Percentiles rank a stretch among this genome's conserved stretches.
These are phyloP conservation scores for Sorex maritimensis DNA, from an alignment of 2,797 vertebrate species.

Conservation along the genomic window DNA sequence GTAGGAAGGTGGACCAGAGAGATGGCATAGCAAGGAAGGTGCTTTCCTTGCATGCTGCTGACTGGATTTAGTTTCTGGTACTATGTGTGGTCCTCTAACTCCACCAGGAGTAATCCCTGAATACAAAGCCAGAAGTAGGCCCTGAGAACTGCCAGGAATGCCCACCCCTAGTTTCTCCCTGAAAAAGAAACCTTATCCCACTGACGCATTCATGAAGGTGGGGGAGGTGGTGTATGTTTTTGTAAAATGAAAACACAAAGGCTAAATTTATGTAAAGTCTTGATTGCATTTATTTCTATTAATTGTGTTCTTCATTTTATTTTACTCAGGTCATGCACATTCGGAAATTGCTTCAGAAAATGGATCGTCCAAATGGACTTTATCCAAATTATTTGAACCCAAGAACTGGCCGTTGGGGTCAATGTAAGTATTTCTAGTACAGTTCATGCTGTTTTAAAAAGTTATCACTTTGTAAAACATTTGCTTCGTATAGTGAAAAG, in stretches of 20 bases:
- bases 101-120: too few relatives aligned
- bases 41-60: too few relatives aligned
- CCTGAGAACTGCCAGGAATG: background rate
- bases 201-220: background rate
- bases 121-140: too few relatives aligned
- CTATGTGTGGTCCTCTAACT: too few relatives aligned
- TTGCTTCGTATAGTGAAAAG: constrained; percentile 18
- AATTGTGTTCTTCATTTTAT: constrained; percentile 85
- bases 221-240: background rate
- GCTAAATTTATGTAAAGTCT: constrained; percentile 31
- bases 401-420: constrained; percentile 98
- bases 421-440: constrained; percentile 94
- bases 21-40: too few relatives aligned
- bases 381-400: constrained; percentile 99
- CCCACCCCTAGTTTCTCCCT: background rate
- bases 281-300: constrained; percentile 8
- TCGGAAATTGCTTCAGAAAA: constrained; percentile 98
- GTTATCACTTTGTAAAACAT: constrained; percentile 31
- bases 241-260: background rate
- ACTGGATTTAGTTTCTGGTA: too few relatives aligned
- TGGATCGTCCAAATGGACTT: constrained; percentile 99
- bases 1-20: too few relatives aligned
- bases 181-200: constrained; percentile 41
- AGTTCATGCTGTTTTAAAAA: constrained; percentile 50
- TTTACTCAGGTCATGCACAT: constrained; percentile 98